Base-by-base conservation (phyloP, 2,888 invertebrate genomes). In the Craniophora ligustri region DNA sequence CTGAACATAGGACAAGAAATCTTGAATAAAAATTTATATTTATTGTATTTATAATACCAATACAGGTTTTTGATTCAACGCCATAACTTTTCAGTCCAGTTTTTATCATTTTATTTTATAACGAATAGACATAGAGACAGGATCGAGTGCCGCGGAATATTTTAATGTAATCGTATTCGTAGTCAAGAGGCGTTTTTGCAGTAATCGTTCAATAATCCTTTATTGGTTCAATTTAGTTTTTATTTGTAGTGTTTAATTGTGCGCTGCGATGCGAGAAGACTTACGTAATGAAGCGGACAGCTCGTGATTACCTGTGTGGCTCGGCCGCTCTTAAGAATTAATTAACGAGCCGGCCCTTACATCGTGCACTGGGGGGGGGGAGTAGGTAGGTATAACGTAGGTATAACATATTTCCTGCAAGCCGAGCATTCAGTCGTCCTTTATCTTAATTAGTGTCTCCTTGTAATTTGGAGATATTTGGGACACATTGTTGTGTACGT, bases 21-120 rank as follows among this genome's bases (percentile, higher is more conserved):
- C n/a, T 16, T 16, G 40, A 44, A 60, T 47, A 53, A 45, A 66
- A n/a, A 38, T 32, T 26, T 34, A 30, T 13, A 46, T 64, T 66
- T 53, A 63, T 47, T 53, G 44, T 35, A 39, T 41, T 53, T 40
- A n/a, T n/a, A n/a, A n/a, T 4, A 5, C 21, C 11, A 28, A 42
- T 57, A 44, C 60, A 16, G 48, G 67, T 54, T 48, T 41, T 48
- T 66, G 67, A 60, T 54, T 49, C 31, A 66, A 64, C n/a, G 48
- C 48, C 45, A 34, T 32, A 64, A 30, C n/a, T 41, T 41, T 54
- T 34, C 19, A 36, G n/a, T 54, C 63, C 48, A 64, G 48, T 45
- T 53, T 46, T 48, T 44, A n/a, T 13, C 31, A 21, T 34, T 35
- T 40, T 46, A 38, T 50, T 45, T 47, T 28, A 32, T 26, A 38